phyloP scores from a whole-genome alignment of 2,797 vertebrate genomes.

The Squalus acanthias region DNA sequence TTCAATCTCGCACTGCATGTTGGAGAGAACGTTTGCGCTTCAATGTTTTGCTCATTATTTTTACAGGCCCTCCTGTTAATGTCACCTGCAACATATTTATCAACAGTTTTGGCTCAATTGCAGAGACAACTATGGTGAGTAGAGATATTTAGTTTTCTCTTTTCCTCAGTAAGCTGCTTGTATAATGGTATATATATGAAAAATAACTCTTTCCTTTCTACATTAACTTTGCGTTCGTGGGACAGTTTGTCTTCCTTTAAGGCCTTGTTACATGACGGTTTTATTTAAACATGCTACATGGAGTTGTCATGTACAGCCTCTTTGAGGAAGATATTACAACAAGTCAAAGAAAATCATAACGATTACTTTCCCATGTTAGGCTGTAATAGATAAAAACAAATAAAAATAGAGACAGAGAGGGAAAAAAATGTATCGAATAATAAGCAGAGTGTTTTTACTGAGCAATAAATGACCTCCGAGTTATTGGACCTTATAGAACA shows the following conservation, averaged over 20 bases:
- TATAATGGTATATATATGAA: background rate
- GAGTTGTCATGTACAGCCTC: background rate
- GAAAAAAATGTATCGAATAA: background rate
- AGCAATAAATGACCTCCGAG: background rate
- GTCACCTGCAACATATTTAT: slow-evolving; percentile 98
- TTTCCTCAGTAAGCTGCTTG: background rate
- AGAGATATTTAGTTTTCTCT: background rate
- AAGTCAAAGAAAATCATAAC: background rate
- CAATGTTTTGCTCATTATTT: slow-evolving; percentile 31
- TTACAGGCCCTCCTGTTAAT: slow-evolving; percentile 86
- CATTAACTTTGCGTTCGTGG: background rate
- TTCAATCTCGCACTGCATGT: background rate
- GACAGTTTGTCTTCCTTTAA: background rate
- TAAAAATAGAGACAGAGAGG: background rate
- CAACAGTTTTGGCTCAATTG: slow-evolving; percentile 97
- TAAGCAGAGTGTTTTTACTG: no score
- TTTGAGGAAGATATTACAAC: background rate
- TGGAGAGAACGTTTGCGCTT: background rate
- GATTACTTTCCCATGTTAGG: background rate
- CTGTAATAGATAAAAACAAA: background rate
- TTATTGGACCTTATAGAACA: background rate
- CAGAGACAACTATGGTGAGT: slow-evolving; percentile 95
- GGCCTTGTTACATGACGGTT: background rate
- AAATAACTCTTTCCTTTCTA: background rate
- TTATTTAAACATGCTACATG: background rate